Evolutionary conservation across 2,888 invertebrate genomes (phyloP).

Genomic region (Leptodirus hochenwartii): DNA sequence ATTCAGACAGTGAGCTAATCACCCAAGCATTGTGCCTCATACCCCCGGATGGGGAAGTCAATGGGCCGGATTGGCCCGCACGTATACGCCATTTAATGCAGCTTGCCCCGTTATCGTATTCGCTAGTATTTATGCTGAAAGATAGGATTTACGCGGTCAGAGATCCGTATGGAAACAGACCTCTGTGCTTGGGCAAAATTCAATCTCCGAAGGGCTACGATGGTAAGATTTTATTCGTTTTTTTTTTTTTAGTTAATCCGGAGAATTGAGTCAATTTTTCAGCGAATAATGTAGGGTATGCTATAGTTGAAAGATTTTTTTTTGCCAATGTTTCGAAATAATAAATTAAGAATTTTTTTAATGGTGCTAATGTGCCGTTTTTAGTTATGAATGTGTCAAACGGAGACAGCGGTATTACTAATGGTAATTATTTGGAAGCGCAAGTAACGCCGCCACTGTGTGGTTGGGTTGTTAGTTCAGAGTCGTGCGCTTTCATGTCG

Average conservation of each 20-base stretch:
- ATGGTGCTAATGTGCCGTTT: too few relatives aligned
- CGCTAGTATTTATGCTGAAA: constrained; percentile 82
- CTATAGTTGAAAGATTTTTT: too few relatives aligned
- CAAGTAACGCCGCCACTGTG: too few relatives aligned
- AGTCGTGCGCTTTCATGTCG: constrained; percentile 89
- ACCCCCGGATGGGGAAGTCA: constrained; percentile 70
- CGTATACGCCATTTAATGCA: constrained; percentile 86
- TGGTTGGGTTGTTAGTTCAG: constrained; percentile 96
- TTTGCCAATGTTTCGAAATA: too few relatives aligned
- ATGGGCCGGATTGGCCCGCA: constrained; percentile 86
- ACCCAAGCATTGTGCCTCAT: constrained; percentile 89
- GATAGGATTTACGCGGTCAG: constrained; percentile 89
- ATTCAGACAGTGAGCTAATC: constrained; percentile 92
- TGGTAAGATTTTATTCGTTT: too few relatives aligned
- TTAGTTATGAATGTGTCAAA: too few relatives aligned
- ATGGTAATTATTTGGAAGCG: too few relatives aligned
- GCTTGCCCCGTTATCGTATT: constrained; percentile 86
- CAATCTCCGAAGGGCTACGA: constrained; percentile 39
- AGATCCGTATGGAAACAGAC: constrained; percentile 95
- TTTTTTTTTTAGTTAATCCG: too few relatives aligned
- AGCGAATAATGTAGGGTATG: too few relatives aligned
- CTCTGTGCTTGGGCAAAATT: constrained; percentile 86
- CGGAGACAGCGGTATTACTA: too few relatives aligned
- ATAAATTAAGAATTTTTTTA: not conserved
- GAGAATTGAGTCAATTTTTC: too few relatives aligned